Conservation (phyloP, 2,888 invertebrate species). For the Apamea sordens region DNA sequence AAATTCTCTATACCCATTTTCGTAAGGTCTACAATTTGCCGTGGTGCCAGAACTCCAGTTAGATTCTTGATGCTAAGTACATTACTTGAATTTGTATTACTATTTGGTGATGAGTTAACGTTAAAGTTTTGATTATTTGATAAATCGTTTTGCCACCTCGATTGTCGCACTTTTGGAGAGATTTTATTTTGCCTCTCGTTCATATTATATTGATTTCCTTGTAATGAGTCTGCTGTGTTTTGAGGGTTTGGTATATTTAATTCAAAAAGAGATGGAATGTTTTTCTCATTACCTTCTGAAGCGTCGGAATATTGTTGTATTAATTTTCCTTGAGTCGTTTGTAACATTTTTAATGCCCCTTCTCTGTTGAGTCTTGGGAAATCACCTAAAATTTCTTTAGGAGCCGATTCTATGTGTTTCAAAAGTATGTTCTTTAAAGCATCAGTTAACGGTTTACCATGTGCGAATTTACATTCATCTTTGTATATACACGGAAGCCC, state of each 20-base stretch:
- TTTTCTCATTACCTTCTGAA: conserved; percentile 79
- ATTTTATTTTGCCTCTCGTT: conserved; percentile 84
- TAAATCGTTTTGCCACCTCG: conserved; percentile 88
- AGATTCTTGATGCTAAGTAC: conserved; percentile 90
- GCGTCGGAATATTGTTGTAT: conserved; percentile 84
- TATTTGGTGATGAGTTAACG: conserved; percentile 77
- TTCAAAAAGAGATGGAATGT: conserved; percentile 87
- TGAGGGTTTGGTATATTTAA: conserved; percentile 85
- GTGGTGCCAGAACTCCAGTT: conserved; percentile 89
- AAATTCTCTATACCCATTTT: conserved; percentile 91
- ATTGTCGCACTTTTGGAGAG: conserved; percentile 87
- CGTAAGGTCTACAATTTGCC: conserved; percentile 90
- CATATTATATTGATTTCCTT: conserved; percentile 78
- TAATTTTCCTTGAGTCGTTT: conserved; percentile 85
- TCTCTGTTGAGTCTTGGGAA: conserved; percentile 95
- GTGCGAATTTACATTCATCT: conserved; percentile 98
- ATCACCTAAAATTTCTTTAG: conserved; percentile 97
- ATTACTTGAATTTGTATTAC: conserved; percentile 76
- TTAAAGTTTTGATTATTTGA: conserved; percentile 79
- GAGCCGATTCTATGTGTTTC: conserved; percentile 96
- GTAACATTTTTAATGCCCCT: conserved; percentile 91
- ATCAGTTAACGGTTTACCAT: conserved; percentile 96
- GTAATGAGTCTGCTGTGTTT: conserved; percentile 71
- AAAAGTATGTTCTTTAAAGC: conserved; percentile 92
- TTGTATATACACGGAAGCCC: conserved; percentile 95